Evolutionary conservation across 92 coral and sea anemone species (phyloP).

Genomic region (Parazoanthus darwini): DNA sequence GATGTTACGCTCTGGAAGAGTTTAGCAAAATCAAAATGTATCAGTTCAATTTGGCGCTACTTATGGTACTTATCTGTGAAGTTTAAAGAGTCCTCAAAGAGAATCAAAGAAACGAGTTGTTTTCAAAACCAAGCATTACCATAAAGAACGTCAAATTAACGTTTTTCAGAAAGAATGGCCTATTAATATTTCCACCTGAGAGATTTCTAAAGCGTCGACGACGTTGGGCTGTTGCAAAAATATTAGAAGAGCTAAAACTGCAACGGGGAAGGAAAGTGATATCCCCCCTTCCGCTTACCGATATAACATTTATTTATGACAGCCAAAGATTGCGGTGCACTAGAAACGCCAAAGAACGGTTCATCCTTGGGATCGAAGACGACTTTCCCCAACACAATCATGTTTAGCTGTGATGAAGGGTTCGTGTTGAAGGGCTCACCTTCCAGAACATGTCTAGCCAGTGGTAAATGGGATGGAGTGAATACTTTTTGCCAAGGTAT

Average conservation of each 20-base stretch:
- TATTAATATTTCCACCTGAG: background rate
- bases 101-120: background rate
- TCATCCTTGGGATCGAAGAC: constrained; percentile 51
- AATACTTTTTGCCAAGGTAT: background rate
- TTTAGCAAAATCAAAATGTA: background rate
- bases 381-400: constrained; percentile 56
- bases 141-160: background rate
- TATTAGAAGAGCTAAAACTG: too few species aligned
- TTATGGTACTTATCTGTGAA: background rate
- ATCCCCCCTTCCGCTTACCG: too few species aligned
- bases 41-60: background rate
- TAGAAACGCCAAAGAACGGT: constrained; percentile 62
- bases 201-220: background rate
- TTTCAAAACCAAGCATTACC: constrained; percentile 4
- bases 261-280: too few species aligned
- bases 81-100: background rate
- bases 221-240: too few species aligned
- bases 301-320: background rate
- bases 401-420: constrained; percentile 74
- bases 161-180: background rate
- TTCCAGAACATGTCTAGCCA: constrained; percentile 57
- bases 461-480: constrained; percentile 75
- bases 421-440: constrained; percentile 67
- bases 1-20: background rate
- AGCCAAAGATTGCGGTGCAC: constrained; percentile 61